These are phyloP conservation scores for Ceryle rudis DNA, from an alignment of 2,797 vertebrate species.

Conservation along the genomic window DNA sequence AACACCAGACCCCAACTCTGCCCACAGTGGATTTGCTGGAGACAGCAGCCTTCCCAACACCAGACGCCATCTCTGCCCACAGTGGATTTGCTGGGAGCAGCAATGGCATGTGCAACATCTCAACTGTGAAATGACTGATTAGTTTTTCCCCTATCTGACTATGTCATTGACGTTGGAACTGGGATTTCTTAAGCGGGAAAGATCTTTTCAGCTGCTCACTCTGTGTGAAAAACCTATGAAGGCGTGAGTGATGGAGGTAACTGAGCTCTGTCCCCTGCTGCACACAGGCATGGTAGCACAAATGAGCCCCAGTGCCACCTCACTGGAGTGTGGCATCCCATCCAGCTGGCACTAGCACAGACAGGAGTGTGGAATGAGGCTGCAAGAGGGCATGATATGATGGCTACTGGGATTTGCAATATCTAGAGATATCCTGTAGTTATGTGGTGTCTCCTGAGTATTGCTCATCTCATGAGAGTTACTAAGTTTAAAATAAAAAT, in stretches of 20 bases:
- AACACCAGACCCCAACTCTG: accelerated
- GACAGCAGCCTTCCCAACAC: neutral
- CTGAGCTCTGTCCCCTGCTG: neutral
- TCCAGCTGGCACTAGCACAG: neutral
- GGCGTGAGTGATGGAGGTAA: neutral
- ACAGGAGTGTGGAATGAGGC: neutral
- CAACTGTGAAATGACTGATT: neutral
- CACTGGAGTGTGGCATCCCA: accelerated
- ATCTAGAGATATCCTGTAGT: neutral
- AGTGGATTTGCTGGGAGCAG: neutral
- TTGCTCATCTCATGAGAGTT: neutral
- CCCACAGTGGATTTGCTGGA: neutral
- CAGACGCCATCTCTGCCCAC: accelerated
- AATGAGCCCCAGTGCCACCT: neutral
- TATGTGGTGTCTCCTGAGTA: neutral
- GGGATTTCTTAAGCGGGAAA: neutral
- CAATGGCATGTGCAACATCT: accelerated
- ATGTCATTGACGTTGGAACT: neutral
- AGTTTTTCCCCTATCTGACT: neutral
- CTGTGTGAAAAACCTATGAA: neutral
- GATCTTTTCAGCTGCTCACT: neutral
- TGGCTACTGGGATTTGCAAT: neutral
- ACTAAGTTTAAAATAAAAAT: neutral
- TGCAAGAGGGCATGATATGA: neutral
- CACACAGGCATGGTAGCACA: accelerated